phyloP scores from a whole-genome alignment of 2,797 vertebrate genomes.

The Coreius guichenoti region DNA sequence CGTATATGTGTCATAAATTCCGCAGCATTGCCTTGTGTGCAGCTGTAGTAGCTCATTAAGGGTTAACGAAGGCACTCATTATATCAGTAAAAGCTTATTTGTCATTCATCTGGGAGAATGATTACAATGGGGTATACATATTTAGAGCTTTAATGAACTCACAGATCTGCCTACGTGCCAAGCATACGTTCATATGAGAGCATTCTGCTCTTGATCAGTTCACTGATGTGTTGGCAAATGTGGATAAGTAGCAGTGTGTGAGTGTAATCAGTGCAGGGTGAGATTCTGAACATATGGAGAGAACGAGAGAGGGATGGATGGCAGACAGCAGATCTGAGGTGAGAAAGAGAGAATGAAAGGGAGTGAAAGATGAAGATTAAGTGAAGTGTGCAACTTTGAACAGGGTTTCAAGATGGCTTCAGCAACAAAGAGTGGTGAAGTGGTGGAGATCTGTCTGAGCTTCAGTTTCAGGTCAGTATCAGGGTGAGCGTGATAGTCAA shows the following conservation, averaged over 20 bases:
- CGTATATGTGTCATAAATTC: slow-evolving; percentile 23
- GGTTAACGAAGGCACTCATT: slow-evolving; percentile 69
- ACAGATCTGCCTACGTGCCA: slow-evolving; percentile 53
- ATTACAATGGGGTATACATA: slow-evolving; percentile 74
- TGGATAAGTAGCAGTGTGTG: neutral
- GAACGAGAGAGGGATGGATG: slow-evolving; percentile 9
- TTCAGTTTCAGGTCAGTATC: slow-evolving; percentile 25
- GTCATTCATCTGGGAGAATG: slow-evolving; percentile 66
- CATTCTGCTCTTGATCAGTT: slow-evolving; percentile 27
- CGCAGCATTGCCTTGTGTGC: neutral
- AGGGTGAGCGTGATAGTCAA: slow-evolving; percentile 13
- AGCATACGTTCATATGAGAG: slow-evolving; percentile 46
- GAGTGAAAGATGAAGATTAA: slow-evolving; percentile 16
- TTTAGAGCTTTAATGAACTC: slow-evolving; percentile 77
- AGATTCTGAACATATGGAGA: slow-evolving; percentile 26
- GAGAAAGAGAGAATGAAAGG: slow-evolving; percentile 24
- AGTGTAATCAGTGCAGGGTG: slow-evolving; percentile 5
- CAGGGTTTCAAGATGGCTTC: slow-evolving; percentile 5
- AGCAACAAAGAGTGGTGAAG: slow-evolving; percentile 24
- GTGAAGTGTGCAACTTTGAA: slow-evolving; percentile 2
- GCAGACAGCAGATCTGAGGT: slow-evolving; percentile 12
- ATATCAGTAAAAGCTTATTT: slow-evolving; percentile 67
- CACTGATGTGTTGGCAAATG: slow-evolving; percentile 23
- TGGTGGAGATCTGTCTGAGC: slow-evolving; percentile 10
- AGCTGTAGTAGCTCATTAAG: slow-evolving; percentile 58